phyloP scores from a whole-genome alignment of 1,140 invertebrate species.

The Drosophila insularis region DNA sequence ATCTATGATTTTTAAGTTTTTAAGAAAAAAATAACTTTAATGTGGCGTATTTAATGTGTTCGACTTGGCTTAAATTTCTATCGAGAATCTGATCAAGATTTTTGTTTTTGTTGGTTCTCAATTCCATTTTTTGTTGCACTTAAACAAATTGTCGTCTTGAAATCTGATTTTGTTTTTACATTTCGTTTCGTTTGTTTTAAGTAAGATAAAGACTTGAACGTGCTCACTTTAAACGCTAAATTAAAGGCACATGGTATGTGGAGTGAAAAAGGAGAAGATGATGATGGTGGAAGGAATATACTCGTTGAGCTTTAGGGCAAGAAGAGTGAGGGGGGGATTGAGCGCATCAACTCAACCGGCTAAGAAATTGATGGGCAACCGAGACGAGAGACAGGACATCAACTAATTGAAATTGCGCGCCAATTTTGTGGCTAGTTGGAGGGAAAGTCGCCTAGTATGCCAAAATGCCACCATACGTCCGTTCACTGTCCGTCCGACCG shows the following conservation, averaged over 20 bases:
- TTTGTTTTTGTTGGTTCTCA: neutral
- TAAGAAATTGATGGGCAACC: conserved; percentile 55
- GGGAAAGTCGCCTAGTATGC: conserved; percentile 23
- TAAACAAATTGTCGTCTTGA: conserved; percentile 46
- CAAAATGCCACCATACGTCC: conserved; percentile 8
- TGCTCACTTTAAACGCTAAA: conserved; percentile 72
- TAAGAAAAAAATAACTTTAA: too few species aligned
- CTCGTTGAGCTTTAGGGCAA: conserved; percentile 39
- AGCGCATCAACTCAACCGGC: conserved; percentile 29
- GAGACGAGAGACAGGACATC: conserved; percentile 46
- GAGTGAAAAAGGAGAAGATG: neutral
- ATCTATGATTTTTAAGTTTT: too few species aligned
- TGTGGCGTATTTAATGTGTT: too few species aligned
- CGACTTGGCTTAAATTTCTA: neutral
- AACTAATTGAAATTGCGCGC: conserved; percentile 79
- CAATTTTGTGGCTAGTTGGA: conserved; percentile 74
- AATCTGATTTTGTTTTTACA: conserved; percentile 61
- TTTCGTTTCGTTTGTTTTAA: conserved; percentile 2
- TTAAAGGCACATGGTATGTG: conserved; percentile 47
- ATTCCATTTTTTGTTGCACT: neutral
- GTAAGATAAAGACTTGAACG: conserved; percentile 27
- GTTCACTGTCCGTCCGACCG: neutral
- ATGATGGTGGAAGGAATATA: conserved; percentile 32
- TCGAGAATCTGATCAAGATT: neutral
- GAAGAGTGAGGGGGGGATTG: conserved; percentile 1